A percentile compares a stretch with the other conserved stretches of the same genome.
phyloP scores from a whole-genome alignment of 2,113 vertebrate species.

The Nycticebus coucang region DNA sequence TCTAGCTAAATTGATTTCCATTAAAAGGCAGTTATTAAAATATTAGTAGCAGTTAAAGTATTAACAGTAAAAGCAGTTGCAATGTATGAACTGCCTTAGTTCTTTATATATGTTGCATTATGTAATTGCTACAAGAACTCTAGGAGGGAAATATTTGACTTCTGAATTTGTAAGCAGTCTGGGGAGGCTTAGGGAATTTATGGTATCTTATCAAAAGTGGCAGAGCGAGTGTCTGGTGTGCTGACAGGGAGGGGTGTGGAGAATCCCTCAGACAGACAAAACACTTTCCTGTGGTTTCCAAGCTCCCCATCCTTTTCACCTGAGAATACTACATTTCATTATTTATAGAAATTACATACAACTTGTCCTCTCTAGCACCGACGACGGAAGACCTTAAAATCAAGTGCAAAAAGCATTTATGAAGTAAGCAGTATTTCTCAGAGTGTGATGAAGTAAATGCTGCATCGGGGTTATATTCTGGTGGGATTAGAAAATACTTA shows the following conservation, averaged over 20 bases:
- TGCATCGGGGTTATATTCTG: background rate
- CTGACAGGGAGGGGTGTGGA: background rate
- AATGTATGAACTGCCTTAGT: background rate
- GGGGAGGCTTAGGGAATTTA: background rate
- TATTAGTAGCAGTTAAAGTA: background rate
- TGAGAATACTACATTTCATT: background rate
- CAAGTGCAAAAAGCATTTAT: background rate
- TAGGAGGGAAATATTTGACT: background rate
- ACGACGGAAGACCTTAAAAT: slow-evolving; percentile 13
- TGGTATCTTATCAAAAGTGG: background rate
- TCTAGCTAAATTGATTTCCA: slow-evolving; percentile 16
- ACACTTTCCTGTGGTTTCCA: background rate
- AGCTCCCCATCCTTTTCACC: background rate
- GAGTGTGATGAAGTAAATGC: background rate
- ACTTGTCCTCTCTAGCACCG: background rate
- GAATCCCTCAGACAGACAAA: background rate
- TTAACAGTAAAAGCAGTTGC: background rate
- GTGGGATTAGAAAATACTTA: slow-evolving; percentile 30
- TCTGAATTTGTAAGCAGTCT: background rate
- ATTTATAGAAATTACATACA: slow-evolving; percentile 25
- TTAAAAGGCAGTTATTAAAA: background rate
- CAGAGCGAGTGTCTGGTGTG: background rate
- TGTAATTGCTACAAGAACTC: background rate
- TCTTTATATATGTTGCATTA: background rate
- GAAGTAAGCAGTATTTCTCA: background rate